phyloP scores from a whole-genome alignment of 1,140 invertebrate genomes.

The Meloidogyne floridensis region DNA sequence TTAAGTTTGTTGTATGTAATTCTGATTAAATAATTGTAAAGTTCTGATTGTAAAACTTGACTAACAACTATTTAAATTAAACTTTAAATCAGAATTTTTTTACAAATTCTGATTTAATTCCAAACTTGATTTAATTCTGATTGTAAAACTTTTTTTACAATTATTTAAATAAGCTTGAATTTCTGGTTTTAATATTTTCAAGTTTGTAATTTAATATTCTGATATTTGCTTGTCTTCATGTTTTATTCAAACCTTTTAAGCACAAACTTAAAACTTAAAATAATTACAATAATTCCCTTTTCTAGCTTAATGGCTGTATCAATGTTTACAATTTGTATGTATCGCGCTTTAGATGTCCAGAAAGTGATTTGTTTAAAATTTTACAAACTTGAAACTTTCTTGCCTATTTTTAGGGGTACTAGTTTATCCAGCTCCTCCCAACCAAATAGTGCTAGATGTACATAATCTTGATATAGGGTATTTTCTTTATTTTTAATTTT shows the following conservation, averaged over 20 bases:
- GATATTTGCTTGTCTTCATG: too few relatives aligned
- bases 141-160: neutral
- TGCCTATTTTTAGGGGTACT: constrained; percentile 43
- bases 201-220: too few relatives aligned
- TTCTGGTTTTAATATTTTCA: neutral
- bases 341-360: constrained; percentile 61
- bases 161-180: neutral
- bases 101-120: too few relatives aligned
- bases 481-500: constrained; percentile 14
- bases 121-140: too few relatives aligned
- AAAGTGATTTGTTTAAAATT: constrained; percentile 1
- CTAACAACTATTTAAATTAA: too few relatives aligned
- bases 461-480: constrained; percentile 64
- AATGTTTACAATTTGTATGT: constrained; percentile 65
- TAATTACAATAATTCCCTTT: constrained; percentile 14
- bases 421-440: constrained; percentile 62
- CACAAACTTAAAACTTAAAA: neutral
- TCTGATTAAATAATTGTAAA: too few relatives aligned
- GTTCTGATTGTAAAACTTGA: too few relatives aligned
- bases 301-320: constrained; percentile 54
- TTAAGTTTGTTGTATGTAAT: too few relatives aligned
- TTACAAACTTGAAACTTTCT: neutral
- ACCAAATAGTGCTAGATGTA: constrained; percentile 59
- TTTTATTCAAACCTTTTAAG: neutral
- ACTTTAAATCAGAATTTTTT: neutral